Percentiles rank a stretch among this genome's conserved stretches.
These are phyloP conservation scores for Herpailurus yagouaroundi DNA, from an alignment of 2,113 vertebrate genomes.

Conservation along the genomic window DNA sequence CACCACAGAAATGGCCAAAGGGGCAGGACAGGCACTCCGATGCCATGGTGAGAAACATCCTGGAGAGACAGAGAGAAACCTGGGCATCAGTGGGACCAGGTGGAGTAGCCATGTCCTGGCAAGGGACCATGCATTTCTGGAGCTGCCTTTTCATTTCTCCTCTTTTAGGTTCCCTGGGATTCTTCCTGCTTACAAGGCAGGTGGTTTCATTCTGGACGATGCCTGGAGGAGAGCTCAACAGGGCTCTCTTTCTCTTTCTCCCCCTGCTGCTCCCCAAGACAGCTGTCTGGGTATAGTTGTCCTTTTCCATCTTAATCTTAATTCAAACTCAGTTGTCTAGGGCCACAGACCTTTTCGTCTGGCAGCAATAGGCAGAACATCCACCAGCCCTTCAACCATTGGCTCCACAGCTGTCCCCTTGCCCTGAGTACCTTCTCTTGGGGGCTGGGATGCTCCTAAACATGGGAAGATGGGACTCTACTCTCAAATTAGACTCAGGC, in stretches of 20 bases:
- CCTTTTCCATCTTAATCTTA: background rate
- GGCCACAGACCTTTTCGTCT: background rate
- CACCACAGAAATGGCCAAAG: slow-evolving; percentile 89
- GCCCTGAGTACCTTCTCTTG: background rate
- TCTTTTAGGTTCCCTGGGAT: background rate
- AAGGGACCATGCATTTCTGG: background rate
- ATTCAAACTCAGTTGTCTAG: background rate
- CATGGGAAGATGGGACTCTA: background rate
- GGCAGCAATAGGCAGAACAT: background rate
- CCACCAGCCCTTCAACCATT: too few relatives aligned
- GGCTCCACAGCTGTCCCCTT: background rate
- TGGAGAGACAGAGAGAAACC: slow-evolving; percentile 73
- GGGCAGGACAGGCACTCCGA: slow-evolving; percentile 89
- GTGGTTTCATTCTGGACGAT: background rate
- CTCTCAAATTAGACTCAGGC: background rate
- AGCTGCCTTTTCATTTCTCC: background rate
- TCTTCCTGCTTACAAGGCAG: background rate
- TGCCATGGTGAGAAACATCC: slow-evolving; percentile 84
- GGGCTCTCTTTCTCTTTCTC: background rate
- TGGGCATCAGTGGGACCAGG: too few relatives aligned
- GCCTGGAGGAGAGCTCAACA: background rate
- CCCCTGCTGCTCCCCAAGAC: too few relatives aligned
- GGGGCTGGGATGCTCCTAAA: background rate
- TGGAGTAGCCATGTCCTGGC: too few relatives aligned
- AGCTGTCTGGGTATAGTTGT: background rate